phyloP scores from a whole-genome alignment of 2,888 invertebrate species.

The Hydraecia micacea region DNA sequence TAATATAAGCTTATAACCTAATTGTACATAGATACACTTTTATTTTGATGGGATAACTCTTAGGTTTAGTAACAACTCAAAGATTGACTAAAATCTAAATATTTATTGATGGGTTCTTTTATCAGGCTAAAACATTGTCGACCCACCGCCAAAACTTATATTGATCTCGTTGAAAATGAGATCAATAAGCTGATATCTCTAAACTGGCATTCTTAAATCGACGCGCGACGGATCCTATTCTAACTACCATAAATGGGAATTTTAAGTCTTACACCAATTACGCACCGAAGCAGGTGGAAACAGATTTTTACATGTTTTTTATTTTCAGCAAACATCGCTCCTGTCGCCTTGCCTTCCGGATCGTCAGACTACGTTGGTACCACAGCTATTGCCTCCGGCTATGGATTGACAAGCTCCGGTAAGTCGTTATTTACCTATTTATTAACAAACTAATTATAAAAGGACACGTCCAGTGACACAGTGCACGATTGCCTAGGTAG shows the following conservation, averaged over 20 bases:
- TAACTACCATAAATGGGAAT: neutral
- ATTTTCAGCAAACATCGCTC: slow-evolving; percentile 66
- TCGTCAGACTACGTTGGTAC: slow-evolving; percentile 66
- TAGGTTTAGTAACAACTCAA: neutral
- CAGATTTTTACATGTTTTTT: neutral
- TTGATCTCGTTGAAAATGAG: neutral
- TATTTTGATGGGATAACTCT: neutral
- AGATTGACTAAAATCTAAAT: neutral
- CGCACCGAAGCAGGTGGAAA: neutral
- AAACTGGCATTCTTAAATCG: neutral
- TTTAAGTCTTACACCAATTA: neutral
- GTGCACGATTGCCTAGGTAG: neutral
- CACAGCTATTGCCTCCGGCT: slow-evolving; percentile 75
- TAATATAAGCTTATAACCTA: neutral
- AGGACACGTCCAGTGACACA: neutral
- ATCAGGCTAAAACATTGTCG: no score
- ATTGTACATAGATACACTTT: neutral
- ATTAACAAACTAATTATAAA: neutral
- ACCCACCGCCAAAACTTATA: neutral
- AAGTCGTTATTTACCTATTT: slow-evolving; percentile 29
- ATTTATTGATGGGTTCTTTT: neutral
- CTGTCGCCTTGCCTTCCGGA: slow-evolving; percentile 69
- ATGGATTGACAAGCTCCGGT: slow-evolving; percentile 69
- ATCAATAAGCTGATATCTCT: no score
- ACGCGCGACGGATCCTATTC: no score